These are phyloP conservation scores for Neogobius melanostomus DNA, from an alignment of 2,113 vertebrate genomes.

Conservation along the genomic window DNA sequence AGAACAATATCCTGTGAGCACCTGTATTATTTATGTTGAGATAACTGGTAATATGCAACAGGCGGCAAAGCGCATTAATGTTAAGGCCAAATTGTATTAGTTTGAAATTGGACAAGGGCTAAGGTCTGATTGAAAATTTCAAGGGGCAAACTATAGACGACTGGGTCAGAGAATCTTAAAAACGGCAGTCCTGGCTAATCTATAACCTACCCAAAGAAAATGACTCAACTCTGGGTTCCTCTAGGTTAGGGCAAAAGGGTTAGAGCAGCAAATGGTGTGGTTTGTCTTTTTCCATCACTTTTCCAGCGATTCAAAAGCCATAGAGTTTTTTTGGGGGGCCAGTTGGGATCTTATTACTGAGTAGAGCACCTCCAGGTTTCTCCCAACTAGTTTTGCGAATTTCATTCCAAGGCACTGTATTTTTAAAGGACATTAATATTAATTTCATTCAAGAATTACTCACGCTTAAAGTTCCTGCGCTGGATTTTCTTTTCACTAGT, in stretches of 20 bases:
- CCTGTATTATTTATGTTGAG: too few relatives aligned
- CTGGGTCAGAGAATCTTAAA: background rate
- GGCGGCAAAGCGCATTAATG: too few relatives aligned
- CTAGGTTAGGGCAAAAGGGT: background rate
- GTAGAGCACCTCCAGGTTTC: background rate
- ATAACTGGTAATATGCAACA: too few relatives aligned
- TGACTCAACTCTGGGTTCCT: background rate
- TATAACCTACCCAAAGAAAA: background rate
- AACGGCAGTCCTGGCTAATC: background rate
- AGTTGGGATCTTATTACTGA: conserved; percentile 9
- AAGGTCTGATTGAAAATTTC: too few relatives aligned
- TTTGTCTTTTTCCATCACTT: background rate
- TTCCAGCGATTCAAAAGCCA: background rate
- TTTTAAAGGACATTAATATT: too few relatives aligned
- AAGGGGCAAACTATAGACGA: too few relatives aligned
- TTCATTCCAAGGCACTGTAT: background rate
- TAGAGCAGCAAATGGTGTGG: background rate
- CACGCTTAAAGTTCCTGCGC: too few relatives aligned
- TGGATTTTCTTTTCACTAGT: too few relatives aligned
- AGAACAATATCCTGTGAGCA: background rate
- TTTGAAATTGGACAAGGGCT: too few relatives aligned
- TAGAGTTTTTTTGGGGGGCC: background rate
- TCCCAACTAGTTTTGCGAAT: background rate
- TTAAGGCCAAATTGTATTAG: too few relatives aligned
- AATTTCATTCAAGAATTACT: too few relatives aligned